phyloP scores from a whole-genome alignment of 2,113 vertebrate species.

The Strix uralensis region DNA sequence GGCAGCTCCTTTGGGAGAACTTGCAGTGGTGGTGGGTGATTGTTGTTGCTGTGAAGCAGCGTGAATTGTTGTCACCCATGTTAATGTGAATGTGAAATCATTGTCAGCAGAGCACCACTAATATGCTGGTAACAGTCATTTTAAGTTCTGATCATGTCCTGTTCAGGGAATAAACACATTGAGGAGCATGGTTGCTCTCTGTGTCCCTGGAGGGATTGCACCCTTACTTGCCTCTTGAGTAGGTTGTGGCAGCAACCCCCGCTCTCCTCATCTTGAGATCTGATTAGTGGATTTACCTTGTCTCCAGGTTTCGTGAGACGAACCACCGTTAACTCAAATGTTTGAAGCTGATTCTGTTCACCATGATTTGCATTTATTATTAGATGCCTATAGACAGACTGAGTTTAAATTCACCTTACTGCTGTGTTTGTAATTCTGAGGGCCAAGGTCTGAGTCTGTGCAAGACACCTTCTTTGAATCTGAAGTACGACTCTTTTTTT shows the following conservation, averaged over 20 bases:
- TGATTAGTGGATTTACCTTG: neutral
- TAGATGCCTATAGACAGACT: neutral
- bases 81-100: neutral
- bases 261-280: neutral
- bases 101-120: neutral
- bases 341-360: neutral
- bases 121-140: neutral
- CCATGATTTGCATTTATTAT: neutral
- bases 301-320: neutral
- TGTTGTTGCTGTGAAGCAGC: neutral
- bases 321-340: neutral
- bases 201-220: neutral
- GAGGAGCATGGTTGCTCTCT: neutral
- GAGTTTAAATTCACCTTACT: neutral
- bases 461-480: neutral
- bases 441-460: neutral
- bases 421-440: neutral
- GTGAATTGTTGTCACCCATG: neutral
- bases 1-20: neutral
- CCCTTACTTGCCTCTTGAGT: neutral
- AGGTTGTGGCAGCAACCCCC: neutral
- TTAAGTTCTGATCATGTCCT: neutral
- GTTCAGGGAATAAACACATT: fast-evolving
- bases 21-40: neutral
- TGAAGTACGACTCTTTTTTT: neutral